phyloP scores from a whole-genome alignment of 2,113 vertebrate genomes.

The Alligator mississippiensis region DNA sequence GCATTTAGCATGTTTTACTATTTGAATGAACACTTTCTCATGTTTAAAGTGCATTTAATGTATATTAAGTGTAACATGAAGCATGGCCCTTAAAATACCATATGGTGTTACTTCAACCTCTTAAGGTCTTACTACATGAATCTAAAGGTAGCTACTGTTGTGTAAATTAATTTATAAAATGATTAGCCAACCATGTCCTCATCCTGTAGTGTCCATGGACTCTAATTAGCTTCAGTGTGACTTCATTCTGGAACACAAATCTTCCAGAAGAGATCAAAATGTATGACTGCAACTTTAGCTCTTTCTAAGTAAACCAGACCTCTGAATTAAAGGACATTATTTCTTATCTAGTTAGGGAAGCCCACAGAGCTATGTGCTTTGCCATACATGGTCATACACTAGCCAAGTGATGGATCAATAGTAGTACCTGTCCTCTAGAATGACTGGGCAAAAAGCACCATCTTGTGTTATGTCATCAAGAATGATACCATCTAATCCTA shows the following conservation, averaged over 20 bases:
- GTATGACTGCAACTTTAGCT: neutral
- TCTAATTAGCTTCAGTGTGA: neutral
- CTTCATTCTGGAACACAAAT: neutral
- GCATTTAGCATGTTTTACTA: no score
- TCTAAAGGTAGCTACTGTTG: neutral
- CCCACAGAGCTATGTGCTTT: neutral
- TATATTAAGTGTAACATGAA: no score
- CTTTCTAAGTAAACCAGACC: neutral
- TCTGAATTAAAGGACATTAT: neutral
- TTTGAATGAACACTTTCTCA: no score
- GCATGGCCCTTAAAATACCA: neutral
- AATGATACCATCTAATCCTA: neutral
- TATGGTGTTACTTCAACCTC: conserved; percentile 1
- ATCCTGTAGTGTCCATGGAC: neutral
- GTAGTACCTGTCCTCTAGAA: neutral
- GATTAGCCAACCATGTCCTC: neutral
- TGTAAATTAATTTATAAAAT: neutral
- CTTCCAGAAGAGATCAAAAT: neutral
- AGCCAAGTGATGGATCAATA: neutral
- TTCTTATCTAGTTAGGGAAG: neutral
- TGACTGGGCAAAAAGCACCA: neutral
- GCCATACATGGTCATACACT: neutral
- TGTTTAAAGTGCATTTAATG: no score
- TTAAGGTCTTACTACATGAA: neutral
- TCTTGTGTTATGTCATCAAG: neutral